A percentile compares a stretch with the other conserved stretches of the same genome.
Evolutionary conservation across 2,888 invertebrate genomes (phyloP).

Genomic region (Cartodere bifasciata): DNA sequence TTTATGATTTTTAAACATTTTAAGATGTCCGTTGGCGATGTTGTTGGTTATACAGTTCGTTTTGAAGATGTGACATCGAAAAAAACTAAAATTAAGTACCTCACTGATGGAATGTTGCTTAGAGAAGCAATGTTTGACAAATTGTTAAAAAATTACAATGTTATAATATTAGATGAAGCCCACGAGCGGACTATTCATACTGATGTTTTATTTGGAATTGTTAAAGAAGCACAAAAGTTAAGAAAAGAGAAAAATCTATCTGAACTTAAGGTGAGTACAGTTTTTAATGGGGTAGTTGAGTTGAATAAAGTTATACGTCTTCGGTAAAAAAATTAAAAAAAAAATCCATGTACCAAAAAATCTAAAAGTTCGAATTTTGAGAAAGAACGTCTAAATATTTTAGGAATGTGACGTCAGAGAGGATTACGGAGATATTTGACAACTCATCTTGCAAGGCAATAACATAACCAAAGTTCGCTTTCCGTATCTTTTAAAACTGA

Average conservation of each 20-base stretch:
- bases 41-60: conserved; percentile 61
- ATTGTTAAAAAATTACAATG: conserved; percentile 60
- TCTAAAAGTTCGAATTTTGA: too few relatives aligned
- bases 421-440: too few relatives aligned
- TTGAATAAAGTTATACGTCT: too few relatives aligned
- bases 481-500: too few relatives aligned
- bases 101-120: conserved; percentile 91
- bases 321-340: too few relatives aligned
- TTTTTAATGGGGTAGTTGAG: too few relatives aligned
- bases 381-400: too few relatives aligned
- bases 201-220: conserved; percentile 86
- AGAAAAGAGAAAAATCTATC: conserved; percentile 46
- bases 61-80: conserved; percentile 81
- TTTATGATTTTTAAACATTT: too few relatives aligned
- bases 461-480: too few relatives aligned
- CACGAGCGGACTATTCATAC: conserved; percentile 92
- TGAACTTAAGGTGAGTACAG: conserved; percentile 52
- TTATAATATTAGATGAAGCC: conserved; percentile 86
- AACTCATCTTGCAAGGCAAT: too few relatives aligned
- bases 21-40: conserved; percentile 28
- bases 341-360: too few relatives aligned
- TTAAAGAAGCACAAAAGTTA: conserved; percentile 72
- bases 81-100: conserved; percentile 74
- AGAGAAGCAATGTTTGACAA: conserved; percentile 79
- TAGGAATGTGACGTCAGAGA: too few relatives aligned